Conservation (phyloP, 1,140 invertebrate species). For the Phortica variegata region DNA sequence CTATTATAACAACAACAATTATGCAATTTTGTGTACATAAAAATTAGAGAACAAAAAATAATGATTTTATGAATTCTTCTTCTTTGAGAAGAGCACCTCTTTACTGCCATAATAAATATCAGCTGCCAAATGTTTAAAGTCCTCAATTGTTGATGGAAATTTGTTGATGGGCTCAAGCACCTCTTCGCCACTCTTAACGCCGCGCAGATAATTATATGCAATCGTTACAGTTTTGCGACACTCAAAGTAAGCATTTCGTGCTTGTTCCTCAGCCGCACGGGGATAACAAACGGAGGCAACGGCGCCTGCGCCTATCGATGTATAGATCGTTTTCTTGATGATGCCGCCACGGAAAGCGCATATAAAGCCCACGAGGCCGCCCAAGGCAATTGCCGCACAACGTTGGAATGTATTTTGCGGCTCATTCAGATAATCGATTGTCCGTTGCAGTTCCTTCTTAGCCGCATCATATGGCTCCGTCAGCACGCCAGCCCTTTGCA, state of each 20-base stretch:
- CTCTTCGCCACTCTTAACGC: constrained; percentile 55
- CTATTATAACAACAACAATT: too few relatives aligned
- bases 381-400: constrained; percentile 62
- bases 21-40: too few relatives aligned
- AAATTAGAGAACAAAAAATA: too few relatives aligned
- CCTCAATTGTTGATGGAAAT: constrained; percentile 4
- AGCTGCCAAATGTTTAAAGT: neutral
- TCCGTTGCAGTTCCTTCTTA: too few relatives aligned
- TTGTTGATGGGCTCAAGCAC: neutral
- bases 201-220: constrained; percentile 64
- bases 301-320: constrained; percentile 58
- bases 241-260: constrained; percentile 45
- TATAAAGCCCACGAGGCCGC: constrained; percentile 62
- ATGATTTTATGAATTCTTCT: too few relatives aligned
- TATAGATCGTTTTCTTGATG: constrained; percentile 61
- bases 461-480: too few relatives aligned
- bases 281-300: constrained; percentile 64
- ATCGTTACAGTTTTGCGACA: constrained; percentile 61
- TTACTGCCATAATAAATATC: constrained; percentile 1
- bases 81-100: constrained; percentile 2
- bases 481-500: too few relatives aligned
- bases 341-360: constrained; percentile 62
- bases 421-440: constrained; percentile 60
- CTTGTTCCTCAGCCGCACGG: constrained; percentile 60
- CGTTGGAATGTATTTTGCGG: constrained; percentile 61